Base-by-base conservation (phyloP, 2,888 invertebrate species). In the Polydrusus pterygomalis region DNA sequence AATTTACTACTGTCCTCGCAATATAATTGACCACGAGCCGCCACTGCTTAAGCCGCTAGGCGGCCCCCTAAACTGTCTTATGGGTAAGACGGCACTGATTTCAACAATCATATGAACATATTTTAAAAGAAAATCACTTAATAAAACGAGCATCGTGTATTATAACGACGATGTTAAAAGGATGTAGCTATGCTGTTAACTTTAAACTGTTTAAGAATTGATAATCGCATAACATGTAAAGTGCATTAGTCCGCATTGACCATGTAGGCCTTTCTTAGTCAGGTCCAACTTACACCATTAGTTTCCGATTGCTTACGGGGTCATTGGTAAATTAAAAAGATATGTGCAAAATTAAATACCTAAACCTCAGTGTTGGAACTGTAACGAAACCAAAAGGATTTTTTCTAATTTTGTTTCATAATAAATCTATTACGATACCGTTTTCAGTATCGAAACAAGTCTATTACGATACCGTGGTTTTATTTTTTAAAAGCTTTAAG, bases 251-350 rank as follows among this genome's bases (percentile, higher is more conserved):
- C 47, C 49, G 68, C 56, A 40, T 51, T 40, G 45, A 30, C 56
- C 68, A 58, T 69, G 68, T 69, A 56, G 68, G 68, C 58, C 68
- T 69, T 69, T 17, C 17, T 69, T 58, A 69, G 58, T 58, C 68
- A 58, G 43, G 58, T 69, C 45, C 58, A 56, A 56, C 68, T 69
- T 58, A 58, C n/a, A 54, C 43, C 43, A 69, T 69, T 64, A 60
- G 45, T 56, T 60, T 38, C 60, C 54, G 62, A 73, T 65, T 73
- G 69, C 64, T 30, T 56, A 54, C 13, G 58, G 63, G 60, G 67
- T 68, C 68, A 69, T 58, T 69, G 68, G 68, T 56, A 69, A 69
- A 69, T 69, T 69, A 69, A 69, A 68, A 56, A 69, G 68, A 69
- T 58, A 69, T 20, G 68, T 69, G 58, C 68, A 30, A 69, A 69